Base-by-base conservation (phyloP, 2,113 vertebrate species). In the Gallinago paraguaiae region DNA sequence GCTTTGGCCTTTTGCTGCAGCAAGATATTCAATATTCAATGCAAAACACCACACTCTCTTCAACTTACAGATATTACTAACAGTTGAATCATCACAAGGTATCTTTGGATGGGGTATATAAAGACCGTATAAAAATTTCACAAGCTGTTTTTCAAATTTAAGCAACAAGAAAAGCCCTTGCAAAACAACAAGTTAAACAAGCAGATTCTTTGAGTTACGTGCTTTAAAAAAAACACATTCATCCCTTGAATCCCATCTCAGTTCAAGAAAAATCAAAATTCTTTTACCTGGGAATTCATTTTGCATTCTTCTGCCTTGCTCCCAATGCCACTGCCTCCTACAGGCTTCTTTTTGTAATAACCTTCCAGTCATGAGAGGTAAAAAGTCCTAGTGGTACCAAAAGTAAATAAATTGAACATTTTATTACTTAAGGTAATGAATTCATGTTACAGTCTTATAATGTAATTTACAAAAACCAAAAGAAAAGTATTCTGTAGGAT, bases 21-120 rank as follows among this genome's bases (percentile, higher is more conserved):
- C 1, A 0, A 59, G 22, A 30, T 20, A 57, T 9, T 76, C 19
- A 65, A 57, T 39, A 57, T 11, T 56, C 33, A 71, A 8, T 54
- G 23, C 51, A 68, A 31, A 14, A 84, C 82, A 6, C 13, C n/a
- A 46, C 7, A 11, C 46, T 56, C 20, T 59, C 33, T 88, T 61
- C 81, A 77, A 79, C 20, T 72, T 57, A 63, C 31, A 39, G 76
- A 46, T 39, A 77, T 91, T 75, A 82, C 30, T 79, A 83, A 83
- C 48, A 90, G 75, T 28, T 83, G 54, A 92, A 93, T 92, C 77
- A 92, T 86, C 81, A 57, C 51, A 79, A 88, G 87, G 72, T 91
- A 39, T 67, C 81, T 95, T 68, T 72, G 79, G 15, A 81, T 41
- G 22, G 28, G 28, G 46, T 59, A 13, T 22, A 63, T 56, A 41